A percentile compares a stretch with the other conserved stretches of the same genome.
Evolutionary conservation across 2,888 invertebrate genomes (phyloP).

Genomic region (Sericinus montela): DNA sequence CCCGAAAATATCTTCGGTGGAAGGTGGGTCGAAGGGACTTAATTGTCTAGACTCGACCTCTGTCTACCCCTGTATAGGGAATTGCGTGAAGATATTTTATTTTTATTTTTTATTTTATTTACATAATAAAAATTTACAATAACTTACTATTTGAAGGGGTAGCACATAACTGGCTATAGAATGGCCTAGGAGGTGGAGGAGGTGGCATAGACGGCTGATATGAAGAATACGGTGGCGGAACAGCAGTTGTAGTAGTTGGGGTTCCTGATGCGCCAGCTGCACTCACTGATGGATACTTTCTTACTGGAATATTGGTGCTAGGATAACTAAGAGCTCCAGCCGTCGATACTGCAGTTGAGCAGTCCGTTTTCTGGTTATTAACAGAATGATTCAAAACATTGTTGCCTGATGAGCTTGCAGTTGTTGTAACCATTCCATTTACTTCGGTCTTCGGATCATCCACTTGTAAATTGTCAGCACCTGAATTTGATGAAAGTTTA

Average conservation of each 20-base stretch:
- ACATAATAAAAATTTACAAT: neutral
- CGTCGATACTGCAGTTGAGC: neutral
- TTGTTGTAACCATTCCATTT: slow-evolving; percentile 1
- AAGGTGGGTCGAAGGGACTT: too few species aligned
- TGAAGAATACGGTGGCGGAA: slow-evolving; percentile 6
- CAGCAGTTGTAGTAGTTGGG: neutral
- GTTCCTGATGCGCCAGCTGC: neutral
- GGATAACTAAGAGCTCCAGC: neutral
- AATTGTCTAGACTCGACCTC: too few species aligned
- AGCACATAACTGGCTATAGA: slow-evolving; percentile 3
- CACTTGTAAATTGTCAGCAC: slow-evolving; percentile 2
- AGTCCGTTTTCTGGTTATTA: slow-evolving; percentile 11
- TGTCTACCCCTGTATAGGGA: too few species aligned
- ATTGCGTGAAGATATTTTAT: too few species aligned
- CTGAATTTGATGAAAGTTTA: slow-evolving; percentile 3
- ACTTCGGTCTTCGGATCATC: neutral
- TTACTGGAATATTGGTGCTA: neutral
- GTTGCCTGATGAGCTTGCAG: neutral
- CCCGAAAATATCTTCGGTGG: too few species aligned
- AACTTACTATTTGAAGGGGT: slow-evolving; percentile 8
- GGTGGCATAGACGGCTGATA: slow-evolving; percentile 14
- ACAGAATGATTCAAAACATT: slow-evolving; percentile 11
- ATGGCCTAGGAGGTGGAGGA: slow-evolving; percentile 11
- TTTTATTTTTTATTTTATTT: too few species aligned
- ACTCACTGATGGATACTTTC: neutral